These are phyloP conservation scores for Enteromius paludinosus DNA, from an alignment of 2,797 vertebrate species.

Conservation along the genomic window DNA sequence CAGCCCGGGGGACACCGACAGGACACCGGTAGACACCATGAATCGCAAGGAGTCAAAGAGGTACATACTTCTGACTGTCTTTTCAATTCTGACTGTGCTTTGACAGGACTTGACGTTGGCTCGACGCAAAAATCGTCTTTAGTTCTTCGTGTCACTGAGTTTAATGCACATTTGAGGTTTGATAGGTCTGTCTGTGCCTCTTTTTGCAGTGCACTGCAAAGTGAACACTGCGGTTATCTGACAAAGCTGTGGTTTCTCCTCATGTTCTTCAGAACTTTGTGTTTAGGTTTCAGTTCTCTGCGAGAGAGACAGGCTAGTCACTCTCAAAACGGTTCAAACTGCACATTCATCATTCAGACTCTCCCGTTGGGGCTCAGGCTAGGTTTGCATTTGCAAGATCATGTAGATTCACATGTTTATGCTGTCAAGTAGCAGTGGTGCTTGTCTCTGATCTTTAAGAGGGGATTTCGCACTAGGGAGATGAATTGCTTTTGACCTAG, in stretches of 20 bases:
- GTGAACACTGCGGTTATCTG: constrained; percentile 65
- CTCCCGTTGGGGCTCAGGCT: not conserved
- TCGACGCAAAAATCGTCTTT: not conserved
- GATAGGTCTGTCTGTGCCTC: constrained; percentile 39
- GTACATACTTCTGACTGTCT: constrained; percentile 61
- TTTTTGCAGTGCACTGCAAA: constrained; percentile 51
- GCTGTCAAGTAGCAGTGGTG: constrained; percentile 37
- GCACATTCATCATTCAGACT: constrained; percentile 7
- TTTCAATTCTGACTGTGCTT: not conserved
- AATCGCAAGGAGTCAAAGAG: constrained; percentile 80
- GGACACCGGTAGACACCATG: constrained; percentile 75
- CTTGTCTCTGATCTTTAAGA: constrained; percentile 54
- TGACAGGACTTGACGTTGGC: not conserved
- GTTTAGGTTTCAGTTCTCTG: constrained; percentile 58
- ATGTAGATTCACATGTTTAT: constrained; percentile 10
- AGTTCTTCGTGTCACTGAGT: not conserved
- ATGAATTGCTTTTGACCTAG: constrained; percentile 52
- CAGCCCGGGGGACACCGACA: constrained; percentile 67
- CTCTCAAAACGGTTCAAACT: constrained; percentile 25
- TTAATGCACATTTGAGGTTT: constrained; percentile 42
- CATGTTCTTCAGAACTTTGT: constrained; percentile 62
- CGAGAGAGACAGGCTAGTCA: constrained; percentile 33
- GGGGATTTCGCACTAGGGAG: constrained; percentile 52
- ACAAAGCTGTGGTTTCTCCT: constrained; percentile 73
- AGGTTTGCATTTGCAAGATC: constrained; percentile 7